Conservation (phyloP, 2,797 vertebrate species). For the Paratrypauchen microcephalus region DNA sequence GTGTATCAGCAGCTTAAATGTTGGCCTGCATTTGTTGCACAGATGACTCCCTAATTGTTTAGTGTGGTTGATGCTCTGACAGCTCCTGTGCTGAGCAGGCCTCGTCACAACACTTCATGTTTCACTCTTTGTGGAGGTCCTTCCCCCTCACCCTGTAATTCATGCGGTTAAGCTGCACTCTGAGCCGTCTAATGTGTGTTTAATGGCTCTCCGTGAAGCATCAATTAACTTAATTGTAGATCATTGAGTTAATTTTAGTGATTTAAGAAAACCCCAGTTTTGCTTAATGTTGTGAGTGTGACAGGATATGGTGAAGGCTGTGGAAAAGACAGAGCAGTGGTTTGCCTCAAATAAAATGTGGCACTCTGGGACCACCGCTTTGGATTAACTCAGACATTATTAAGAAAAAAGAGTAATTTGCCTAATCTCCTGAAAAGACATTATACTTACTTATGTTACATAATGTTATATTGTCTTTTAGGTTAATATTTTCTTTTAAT, state of each 20-base stretch:
- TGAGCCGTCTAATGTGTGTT: constrained; percentile 74
- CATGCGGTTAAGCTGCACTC: constrained; percentile 58
- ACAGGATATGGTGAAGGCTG: constrained; percentile 59
- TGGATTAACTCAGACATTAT: constrained; percentile 69
- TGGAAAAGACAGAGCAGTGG: constrained; percentile 56
- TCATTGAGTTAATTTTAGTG: constrained; percentile 79
- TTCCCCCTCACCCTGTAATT: constrained; percentile 70
- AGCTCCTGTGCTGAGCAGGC: constrained; percentile 42
- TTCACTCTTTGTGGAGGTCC: constrained; percentile 68
- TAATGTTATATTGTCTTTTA: constrained; percentile 11
- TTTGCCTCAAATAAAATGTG: constrained; percentile 68
- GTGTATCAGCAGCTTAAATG: background rate
- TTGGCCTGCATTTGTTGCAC: constrained; percentile 35
- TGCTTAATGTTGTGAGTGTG: constrained; percentile 67
- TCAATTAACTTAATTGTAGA: constrained; percentile 77
- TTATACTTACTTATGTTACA: constrained; percentile 28
- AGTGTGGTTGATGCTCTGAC: constrained; percentile 45
- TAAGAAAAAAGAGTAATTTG: constrained; percentile 53
- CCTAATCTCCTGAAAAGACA: constrained; percentile 32
- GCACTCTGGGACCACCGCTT: constrained; percentile 54
- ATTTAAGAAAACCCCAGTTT: constrained; percentile 76
- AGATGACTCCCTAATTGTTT: constrained; percentile 53
- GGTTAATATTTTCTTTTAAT: background rate
- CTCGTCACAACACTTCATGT: constrained; percentile 54
- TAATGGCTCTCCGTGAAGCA: constrained; percentile 68